phyloP scores from a whole-genome alignment of 2,888 invertebrate species.

The Epistrophe eligans region DNA sequence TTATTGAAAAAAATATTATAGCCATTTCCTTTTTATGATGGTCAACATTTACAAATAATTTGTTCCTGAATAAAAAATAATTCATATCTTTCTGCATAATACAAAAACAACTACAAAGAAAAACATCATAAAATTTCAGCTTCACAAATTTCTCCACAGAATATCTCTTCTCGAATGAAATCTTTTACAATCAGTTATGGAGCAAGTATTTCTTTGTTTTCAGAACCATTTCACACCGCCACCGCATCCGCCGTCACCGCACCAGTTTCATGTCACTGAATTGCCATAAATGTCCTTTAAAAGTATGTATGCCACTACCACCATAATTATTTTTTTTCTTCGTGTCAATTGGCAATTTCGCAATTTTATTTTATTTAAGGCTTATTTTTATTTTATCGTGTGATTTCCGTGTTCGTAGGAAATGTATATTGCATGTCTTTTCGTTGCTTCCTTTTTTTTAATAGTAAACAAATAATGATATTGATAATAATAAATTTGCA shows the following conservation, averaged over 20 bases:
- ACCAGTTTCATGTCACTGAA: neutral
- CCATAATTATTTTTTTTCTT: constrained; percentile 1
- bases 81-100: neutral
- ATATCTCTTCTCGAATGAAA: neutral
- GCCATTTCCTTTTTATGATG: neutral
- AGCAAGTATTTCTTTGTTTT: neutral
- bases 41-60: neutral
- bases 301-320: neutral
- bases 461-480: neutral
- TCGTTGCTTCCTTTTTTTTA: neutral
- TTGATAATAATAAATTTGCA: neutral
- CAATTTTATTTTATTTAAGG: constrained; percentile 2
- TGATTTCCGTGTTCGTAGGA: constrained; percentile 6
- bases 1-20: too few relatives aligned
- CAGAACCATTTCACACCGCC: neutral
- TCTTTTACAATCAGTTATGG: neutral
- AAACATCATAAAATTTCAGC: neutral
- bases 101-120: neutral
- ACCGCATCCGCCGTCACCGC: too few relatives aligned
- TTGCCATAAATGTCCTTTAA: neutral
- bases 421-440: neutral
- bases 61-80: neutral
- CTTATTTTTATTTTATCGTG: constrained; percentile 17
- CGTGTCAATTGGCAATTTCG: constrained; percentile 16
- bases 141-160: neutral